A percentile compares a stretch with the other conserved stretches of the same genome.
These are phyloP conservation scores for Aporrectodea caliginosa DNA, from an alignment of 1,140 invertebrate genomes.

Conservation along the genomic window DNA sequence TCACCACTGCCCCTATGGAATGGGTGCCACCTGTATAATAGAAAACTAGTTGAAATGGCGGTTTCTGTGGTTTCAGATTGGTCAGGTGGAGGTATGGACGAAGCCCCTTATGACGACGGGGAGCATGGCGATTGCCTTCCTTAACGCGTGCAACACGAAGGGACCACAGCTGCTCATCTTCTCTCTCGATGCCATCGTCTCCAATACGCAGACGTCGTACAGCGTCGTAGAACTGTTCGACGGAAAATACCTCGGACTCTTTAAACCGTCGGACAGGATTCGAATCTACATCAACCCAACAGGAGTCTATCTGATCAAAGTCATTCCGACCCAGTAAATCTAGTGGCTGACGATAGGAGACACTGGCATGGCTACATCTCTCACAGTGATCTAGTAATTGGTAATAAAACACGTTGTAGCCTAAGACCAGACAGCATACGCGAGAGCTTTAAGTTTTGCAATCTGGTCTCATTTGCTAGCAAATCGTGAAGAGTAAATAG, in stretches of 20 bases:
- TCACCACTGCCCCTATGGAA: too few species aligned
- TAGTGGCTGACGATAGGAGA: too few species aligned
- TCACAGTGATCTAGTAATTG: too few species aligned
- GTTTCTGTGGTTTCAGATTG: too few species aligned
- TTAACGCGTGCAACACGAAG: background rate
- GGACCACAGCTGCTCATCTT: background rate
- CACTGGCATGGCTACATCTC: too few species aligned
- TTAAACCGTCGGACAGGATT: background rate
- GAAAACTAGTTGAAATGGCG: too few species aligned
- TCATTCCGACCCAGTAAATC: background rate
- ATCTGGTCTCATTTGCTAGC: too few species aligned
- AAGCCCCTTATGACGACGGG: background rate
- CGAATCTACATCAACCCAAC: background rate
- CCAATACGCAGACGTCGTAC: background rate
- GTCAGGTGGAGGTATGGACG: background rate
- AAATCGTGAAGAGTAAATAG: too few species aligned
- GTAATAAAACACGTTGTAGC: too few species aligned
- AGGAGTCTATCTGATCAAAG: background rate
- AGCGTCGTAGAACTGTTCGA: background rate
- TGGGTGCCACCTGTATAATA: too few species aligned
- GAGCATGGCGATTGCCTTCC: background rate
- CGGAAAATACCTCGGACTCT: background rate
- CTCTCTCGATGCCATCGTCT: background rate
- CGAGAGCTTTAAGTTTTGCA: too few species aligned
- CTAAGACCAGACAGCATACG: too few species aligned